These are phyloP conservation scores for Bombus fervidus DNA, from an alignment of 1,140 invertebrate species.

Conservation along the genomic window DNA sequence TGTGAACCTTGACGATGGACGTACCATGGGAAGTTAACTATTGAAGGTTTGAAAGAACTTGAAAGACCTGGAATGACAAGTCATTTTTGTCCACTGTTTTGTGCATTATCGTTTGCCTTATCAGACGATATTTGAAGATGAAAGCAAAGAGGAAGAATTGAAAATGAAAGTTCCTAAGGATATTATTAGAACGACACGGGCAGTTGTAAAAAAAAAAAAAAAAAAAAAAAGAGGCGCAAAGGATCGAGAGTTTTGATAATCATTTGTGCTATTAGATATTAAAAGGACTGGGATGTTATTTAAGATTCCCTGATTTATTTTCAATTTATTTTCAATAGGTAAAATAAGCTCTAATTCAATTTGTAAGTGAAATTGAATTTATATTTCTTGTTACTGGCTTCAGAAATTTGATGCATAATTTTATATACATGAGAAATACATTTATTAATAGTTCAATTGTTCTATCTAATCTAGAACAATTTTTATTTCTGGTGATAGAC, in stretches of 20 bases:
- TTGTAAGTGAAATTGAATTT: neutral
- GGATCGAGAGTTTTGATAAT: neutral
- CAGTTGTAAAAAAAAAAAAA: slow-evolving; percentile 10
- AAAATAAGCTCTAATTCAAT: neutral
- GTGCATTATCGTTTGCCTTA: slow-evolving; percentile 8
- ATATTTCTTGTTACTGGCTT: neutral
- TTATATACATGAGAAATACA: neutral
- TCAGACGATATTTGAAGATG: neutral
- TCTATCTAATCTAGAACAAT: too few relatives aligned
- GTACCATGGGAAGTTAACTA: neutral
- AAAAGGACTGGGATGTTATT: neutral
- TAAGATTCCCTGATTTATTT: neutral
- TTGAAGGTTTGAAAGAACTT: neutral
- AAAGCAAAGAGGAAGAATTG: neutral
- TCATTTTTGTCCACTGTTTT: neutral
- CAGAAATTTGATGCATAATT: neutral
- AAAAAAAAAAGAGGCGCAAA: too few relatives aligned
- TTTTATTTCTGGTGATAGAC: neutral
- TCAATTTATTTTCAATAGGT: neutral
- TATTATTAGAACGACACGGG: slow-evolving; percentile 20
- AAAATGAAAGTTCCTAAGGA: slow-evolving; percentile 51
- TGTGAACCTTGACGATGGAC: neutral
- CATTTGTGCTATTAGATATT: neutral
- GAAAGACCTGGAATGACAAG: neutral
- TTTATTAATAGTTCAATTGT: neutral